These are phyloP conservation scores for Physella acuta DNA, from an alignment of 1,140 invertebrate species.

Conservation along the genomic window DNA sequence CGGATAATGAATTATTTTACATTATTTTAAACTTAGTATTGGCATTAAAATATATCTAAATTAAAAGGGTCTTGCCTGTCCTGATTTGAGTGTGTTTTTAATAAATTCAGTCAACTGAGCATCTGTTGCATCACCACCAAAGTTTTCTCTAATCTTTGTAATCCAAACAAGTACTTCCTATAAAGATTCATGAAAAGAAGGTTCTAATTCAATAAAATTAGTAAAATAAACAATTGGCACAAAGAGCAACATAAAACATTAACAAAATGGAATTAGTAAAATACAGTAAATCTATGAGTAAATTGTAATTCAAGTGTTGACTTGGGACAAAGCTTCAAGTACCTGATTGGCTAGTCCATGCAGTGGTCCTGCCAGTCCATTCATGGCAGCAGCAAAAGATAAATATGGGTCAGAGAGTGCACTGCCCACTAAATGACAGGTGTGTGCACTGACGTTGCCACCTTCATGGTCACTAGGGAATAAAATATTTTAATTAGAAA, in stretches of 20 bases:
- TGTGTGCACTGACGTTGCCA: conserved; percentile 91
- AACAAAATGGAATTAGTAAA: too few relatives aligned
- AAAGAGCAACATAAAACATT: too few relatives aligned
- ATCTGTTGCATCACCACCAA: conserved; percentile 77
- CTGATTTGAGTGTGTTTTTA: conserved; percentile 91
- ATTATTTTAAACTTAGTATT: too few relatives aligned
- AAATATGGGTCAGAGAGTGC: conserved; percentile 93
- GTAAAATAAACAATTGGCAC: too few relatives aligned
- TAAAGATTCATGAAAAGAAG: too few relatives aligned
- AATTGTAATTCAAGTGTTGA: too few relatives aligned
- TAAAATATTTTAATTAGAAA: not conserved
- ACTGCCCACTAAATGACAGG: conserved; percentile 90
- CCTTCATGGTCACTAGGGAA: conserved; percentile 84
- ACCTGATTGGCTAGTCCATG: conserved; percentile 94
- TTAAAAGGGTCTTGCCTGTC: conserved; percentile 66
- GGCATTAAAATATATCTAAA: too few relatives aligned
- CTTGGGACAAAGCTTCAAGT: too few relatives aligned
- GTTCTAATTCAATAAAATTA: too few relatives aligned
- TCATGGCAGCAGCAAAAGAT: conserved; percentile 90
- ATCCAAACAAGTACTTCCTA: conserved; percentile 61
- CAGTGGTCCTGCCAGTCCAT: conserved; percentile 90
- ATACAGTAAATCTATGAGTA: too few relatives aligned
- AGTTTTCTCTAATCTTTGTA: conserved; percentile 67
- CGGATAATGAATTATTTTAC: too few relatives aligned
- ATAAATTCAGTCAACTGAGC: conserved; percentile 90